Percentiles rank a stretch among this genome's conserved stretches.
Conservation (phyloP, 2,888 invertebrate species). For the Terebella lapidaria region DNA sequence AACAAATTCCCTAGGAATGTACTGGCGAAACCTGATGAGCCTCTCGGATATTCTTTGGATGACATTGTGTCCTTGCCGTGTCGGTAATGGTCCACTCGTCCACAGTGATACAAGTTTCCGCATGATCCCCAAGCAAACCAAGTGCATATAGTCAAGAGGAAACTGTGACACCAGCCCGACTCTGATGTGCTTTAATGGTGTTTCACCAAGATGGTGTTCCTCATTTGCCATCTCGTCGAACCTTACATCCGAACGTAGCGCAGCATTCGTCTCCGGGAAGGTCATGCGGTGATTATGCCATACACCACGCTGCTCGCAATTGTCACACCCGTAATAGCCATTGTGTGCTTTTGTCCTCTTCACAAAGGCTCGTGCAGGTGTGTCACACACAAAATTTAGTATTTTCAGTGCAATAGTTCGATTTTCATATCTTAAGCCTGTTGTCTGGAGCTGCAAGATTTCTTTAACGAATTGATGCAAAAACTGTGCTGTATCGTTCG, state of each 20-base stretch:
- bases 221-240: constrained; percentile 24
- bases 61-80: constrained; percentile 2
- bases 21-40: too few relatives aligned
- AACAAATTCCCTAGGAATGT: too few relatives aligned
- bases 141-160: too few relatives aligned
- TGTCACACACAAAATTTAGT: constrained; percentile 34
- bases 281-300: constrained; percentile 7
- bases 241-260: constrained; percentile 10
- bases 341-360: constrained; percentile 30
- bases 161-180: constrained; percentile 30
- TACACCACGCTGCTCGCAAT: constrained; percentile 25
- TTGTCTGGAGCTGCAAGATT: constrained; percentile 2
- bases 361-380: constrained; percentile 35
- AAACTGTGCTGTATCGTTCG: background rate
- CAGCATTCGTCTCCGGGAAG: constrained; percentile 12
- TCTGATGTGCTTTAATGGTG: constrained; percentile 22
- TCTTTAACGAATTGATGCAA: constrained; percentile 10
- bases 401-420: constrained; percentile 6
- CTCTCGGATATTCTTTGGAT: constrained; percentile 5
- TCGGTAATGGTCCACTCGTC: constrained; percentile 1
- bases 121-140: constrained; percentile 36
- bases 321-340: constrained; percentile 36
- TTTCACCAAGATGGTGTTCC: constrained; percentile 28
- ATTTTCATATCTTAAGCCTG: background rate
- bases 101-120: constrained; percentile 24